A percentile compares a stretch with the other conserved stretches of the same genome.
phyloP scores from a whole-genome alignment of 53 echinoderm and acorn worm genomes.

The Astropecten irregularis region DNA sequence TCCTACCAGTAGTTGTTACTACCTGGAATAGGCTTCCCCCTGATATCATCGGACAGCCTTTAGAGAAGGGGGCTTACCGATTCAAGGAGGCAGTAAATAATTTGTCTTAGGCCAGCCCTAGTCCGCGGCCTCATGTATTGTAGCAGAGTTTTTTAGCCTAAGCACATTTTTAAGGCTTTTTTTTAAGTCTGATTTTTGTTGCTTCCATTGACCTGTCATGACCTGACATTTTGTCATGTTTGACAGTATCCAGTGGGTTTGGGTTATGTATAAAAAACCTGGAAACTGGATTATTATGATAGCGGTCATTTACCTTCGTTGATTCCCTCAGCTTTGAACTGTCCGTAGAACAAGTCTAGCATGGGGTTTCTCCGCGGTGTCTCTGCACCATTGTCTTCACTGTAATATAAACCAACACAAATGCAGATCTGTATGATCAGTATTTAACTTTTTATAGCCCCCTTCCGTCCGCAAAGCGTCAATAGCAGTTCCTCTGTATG shows the following conservation, averaged over 20 bases:
- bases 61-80: neutral
- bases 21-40: too few relatives aligned
- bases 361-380: conserved; percentile 73
- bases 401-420: neutral
- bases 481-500: too few relatives aligned
- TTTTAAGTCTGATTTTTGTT: too few relatives aligned
- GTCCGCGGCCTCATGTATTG: too few relatives aligned
- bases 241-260: too few relatives aligned
- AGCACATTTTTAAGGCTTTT: neutral
- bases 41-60: too few relatives aligned
- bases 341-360: conserved; percentile 97
- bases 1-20: too few relatives aligned
- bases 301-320: conserved; percentile 77
- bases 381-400: conserved; percentile 65
- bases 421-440: neutral
- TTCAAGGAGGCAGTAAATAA: neutral
- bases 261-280: too few relatives aligned
- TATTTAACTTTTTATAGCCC: neutral
- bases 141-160: too few relatives aligned
- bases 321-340: conserved; percentile 93
- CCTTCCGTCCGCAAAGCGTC: too few relatives aligned
- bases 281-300: too few relatives aligned
- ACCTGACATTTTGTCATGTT: neutral
- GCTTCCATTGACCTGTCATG: neutral
- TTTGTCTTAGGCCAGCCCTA: neutral